These are phyloP conservation scores for Chelonoidis abingdonii DNA, from an alignment of 2,113 vertebrate genomes.

Conservation along the genomic window DNA sequence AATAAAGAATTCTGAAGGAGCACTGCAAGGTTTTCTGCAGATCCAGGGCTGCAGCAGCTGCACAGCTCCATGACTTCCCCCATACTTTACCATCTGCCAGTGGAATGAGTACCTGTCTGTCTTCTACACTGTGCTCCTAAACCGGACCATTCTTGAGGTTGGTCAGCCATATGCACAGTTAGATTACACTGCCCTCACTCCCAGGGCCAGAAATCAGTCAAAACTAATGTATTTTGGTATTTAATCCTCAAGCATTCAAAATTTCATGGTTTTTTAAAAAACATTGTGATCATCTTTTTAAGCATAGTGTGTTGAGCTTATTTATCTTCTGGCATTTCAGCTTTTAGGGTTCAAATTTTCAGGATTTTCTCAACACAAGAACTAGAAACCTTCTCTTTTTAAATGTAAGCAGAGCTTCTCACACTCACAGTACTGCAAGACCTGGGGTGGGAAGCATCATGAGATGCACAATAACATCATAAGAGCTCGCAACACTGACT, in stretches of 20 bases:
- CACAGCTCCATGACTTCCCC: background rate
- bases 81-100: background rate
- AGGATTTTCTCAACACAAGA: background rate
- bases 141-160: background rate
- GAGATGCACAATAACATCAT: background rate
- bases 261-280: background rate
- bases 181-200: background rate
- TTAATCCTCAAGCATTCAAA: background rate
- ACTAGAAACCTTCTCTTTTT: background rate
- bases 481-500: background rate
- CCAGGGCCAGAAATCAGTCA: background rate
- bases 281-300: background rate
- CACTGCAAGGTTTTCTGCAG: background rate
- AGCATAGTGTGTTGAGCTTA: background rate
- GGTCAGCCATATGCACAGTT: background rate
- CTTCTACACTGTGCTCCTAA: background rate
- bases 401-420: background rate
- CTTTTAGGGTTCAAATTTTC: background rate
- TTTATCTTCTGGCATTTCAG: background rate
- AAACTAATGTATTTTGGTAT: background rate
- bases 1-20: background rate
- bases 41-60: background rate
- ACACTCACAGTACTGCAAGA: background rate
- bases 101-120: background rate
- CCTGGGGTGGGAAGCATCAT: background rate